Base-by-base conservation (phyloP, 1,140 invertebrate genomes). In the Polypedilum vanderplanki region DNA sequence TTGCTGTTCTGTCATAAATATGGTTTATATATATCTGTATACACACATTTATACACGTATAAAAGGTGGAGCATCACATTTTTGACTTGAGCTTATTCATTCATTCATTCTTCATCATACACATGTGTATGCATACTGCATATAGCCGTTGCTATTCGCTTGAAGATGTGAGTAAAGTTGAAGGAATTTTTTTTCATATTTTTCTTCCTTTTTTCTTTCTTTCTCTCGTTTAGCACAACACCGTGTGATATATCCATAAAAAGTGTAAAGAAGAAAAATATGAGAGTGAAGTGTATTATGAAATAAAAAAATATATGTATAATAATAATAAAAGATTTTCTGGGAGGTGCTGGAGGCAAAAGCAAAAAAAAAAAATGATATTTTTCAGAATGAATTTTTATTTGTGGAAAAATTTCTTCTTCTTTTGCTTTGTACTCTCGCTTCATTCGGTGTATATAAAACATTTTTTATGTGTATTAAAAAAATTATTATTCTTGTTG, bases 1-100 rank as follows among this genome's bases (percentile, higher is more conserved):
- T 70, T 70, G 46, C 65, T 70, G 17, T 70, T 70, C 65, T 70
- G 65, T 70, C 65, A 70, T 70, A 70, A 70, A 70, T 70, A 70
- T 22, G 46, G 46, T 57, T 57, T 57, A 57, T 57, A 57, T 57
- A n/a, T 57, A 57, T 57, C 12, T 57, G n/a, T 57, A 57, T 9
- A 12, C 15, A 15, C 8, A 15, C 17, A 67, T 57, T n/a, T 15
- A 57, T 9, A 12, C 15, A 15, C 2, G 41, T 20, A 67, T 18
- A 22, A 70, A 70, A 70, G 65, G 65, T 70, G 65, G 65, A 70
- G 65, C 20, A 57, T 57, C 46, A 33, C 24, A 57, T 57, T 15
- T n/a, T 15, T 57, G 46, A 57, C 46, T 57, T 57, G 3, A 15
- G 15, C 9, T 46, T 46, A 46, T 46, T 46, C 41, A 57, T 57